A percentile compares a stretch with the other conserved stretches of the same genome.
Evolutionary conservation across 1,140 invertebrate species (phyloP).

Genomic region (Nilaparvata lugens): DNA sequence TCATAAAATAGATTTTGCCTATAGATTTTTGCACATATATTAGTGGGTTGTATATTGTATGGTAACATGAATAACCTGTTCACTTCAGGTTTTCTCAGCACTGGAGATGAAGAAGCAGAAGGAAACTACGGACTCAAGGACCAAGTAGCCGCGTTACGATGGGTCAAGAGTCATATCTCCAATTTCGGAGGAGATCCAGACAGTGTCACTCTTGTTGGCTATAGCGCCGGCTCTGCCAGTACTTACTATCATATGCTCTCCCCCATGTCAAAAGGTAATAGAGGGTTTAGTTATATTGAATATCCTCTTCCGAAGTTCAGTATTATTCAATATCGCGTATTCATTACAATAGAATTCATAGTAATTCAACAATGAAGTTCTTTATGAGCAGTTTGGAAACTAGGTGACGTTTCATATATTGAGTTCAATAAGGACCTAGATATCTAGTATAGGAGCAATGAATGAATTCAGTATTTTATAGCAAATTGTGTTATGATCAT

Average conservation of each 20-base stretch:
- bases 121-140: slow-evolving; percentile 50
- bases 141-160: slow-evolving; percentile 29
- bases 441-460: too few relatives aligned
- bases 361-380: not conserved
- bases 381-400: not conserved
- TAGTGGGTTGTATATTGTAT: too few relatives aligned
- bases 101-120: slow-evolving; percentile 39
- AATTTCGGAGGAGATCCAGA: slow-evolving; percentile 26
- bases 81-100: slow-evolving; percentile 42
- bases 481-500: too few relatives aligned
- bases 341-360: not conserved
- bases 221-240: slow-evolving; percentile 8
- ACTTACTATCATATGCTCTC: slow-evolving; percentile 12
- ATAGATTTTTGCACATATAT: too few relatives aligned
- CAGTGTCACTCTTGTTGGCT: slow-evolving; percentile 18
- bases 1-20: too few relatives aligned
- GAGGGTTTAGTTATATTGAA: not conserved
- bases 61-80: too few relatives aligned
- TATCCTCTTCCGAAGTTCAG: not conserved
- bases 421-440: too few relatives aligned
- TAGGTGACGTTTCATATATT: too few relatives aligned
- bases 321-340: not conserved
- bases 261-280: slow-evolving; percentile 11
- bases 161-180: slow-evolving; percentile 29
- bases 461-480: too few relatives aligned